Evolutionary conservation across 1,140 invertebrate genomes (phyloP).

Genomic region (Dendroctonus ponderosae): DNA sequence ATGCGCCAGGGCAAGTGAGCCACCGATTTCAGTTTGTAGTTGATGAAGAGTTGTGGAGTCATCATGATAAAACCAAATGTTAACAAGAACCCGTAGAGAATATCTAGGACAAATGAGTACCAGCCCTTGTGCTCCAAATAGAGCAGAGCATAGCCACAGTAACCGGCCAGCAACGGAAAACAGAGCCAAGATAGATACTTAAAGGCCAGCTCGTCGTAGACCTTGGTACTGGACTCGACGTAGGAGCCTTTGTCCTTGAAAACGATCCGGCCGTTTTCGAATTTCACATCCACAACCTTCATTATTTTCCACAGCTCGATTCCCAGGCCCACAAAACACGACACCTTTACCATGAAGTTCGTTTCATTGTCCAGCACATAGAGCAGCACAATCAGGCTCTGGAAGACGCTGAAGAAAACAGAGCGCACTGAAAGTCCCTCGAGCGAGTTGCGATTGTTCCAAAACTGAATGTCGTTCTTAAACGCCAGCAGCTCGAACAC

Average conservation of each 20-base stretch:
- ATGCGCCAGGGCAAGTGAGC: constrained; percentile 99
- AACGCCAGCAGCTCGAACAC: constrained; percentile 98
- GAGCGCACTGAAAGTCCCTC: constrained; percentile 97
- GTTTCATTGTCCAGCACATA: constrained; percentile 99
- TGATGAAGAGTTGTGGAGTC: constrained; percentile 99
- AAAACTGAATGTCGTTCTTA: constrained; percentile 99
- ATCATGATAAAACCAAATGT: constrained; percentile 99
- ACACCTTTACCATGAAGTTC: constrained; percentile 91
- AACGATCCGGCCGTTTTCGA: constrained; percentile 73
- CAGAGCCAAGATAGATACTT: constrained; percentile 94
- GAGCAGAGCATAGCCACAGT: constrained; percentile 94
- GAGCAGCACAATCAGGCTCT: constrained; percentile 89
- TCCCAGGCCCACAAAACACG: constrained; percentile 88
- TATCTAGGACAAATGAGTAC: constrained; percentile 79
- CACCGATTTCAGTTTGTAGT: constrained; percentile 98
- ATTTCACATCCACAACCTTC: constrained; percentile 86
- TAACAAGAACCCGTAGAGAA: constrained; percentile 97
- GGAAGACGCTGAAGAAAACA: constrained; percentile 99
- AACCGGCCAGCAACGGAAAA: constrained; percentile 89
- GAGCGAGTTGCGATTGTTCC: constrained; percentile 95
- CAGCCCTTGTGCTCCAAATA: constrained; percentile 98
- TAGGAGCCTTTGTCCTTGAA: constrained; percentile 96
- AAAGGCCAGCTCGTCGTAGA: constrained; percentile 96
- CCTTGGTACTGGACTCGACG: constrained; percentile 89
- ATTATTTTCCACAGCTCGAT: constrained; percentile 99